These are phyloP conservation scores for Palythoa grandis DNA, from an alignment of 92 coral and sea anemone species.

Conservation along the genomic window DNA sequence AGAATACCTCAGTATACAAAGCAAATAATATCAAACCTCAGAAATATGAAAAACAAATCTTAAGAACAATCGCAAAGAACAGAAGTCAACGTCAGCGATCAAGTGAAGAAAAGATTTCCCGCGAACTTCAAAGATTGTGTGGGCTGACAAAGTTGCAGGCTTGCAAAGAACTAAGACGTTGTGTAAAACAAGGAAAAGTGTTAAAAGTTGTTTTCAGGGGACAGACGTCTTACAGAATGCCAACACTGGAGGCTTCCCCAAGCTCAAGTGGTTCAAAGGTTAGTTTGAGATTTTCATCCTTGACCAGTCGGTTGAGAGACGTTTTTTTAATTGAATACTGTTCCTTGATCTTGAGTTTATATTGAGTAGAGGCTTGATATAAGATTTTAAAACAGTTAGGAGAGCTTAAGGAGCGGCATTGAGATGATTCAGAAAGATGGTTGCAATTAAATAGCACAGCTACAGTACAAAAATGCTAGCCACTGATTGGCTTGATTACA, in stretches of 20 bases:
- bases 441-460: no score
- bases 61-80: slow-evolving; percentile 48
- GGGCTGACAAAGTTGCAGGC: slow-evolving; percentile 51
- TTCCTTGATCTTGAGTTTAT: no score
- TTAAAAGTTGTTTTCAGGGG: slow-evolving; percentile 55
- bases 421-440: no score
- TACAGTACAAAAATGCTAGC: no score
- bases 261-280: slow-evolving; percentile 14
- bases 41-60: slow-evolving; percentile 31
- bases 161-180: slow-evolving; percentile 47
- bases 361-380: no score
- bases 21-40: slow-evolving; percentile 24
- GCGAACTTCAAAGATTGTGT: slow-evolving; percentile 48
- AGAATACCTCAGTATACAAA: slow-evolving; percentile 11
- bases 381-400: no score
- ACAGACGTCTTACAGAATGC: slow-evolving; percentile 52
- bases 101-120: slow-evolving; percentile 56
- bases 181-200: slow-evolving; percentile 56
- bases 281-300: neutral
- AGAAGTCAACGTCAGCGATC: slow-evolving; percentile 55
- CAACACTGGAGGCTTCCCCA: slow-evolving; percentile 16
- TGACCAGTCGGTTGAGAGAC: no score
- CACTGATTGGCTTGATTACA: no score
- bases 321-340: no score
- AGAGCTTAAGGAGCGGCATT: no score